Evolutionary conservation across 2,888 invertebrate genomes (phyloP).

Genomic region (Pyrrhosoma nymphula): DNA sequence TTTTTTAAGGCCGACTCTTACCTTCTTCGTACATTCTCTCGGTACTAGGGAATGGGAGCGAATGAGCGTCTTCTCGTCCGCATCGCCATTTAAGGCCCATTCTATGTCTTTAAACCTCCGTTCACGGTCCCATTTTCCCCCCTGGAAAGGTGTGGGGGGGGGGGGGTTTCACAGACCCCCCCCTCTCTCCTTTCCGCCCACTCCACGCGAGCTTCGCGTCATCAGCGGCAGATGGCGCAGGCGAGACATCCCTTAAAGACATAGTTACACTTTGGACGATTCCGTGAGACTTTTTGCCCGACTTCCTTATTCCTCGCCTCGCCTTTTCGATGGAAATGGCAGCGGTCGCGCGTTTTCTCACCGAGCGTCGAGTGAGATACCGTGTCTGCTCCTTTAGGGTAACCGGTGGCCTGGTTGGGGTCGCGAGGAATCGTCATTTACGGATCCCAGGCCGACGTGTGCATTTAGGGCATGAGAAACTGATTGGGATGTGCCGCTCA

Average conservation of each 20-base stretch:
- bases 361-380: background rate
- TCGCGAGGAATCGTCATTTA: background rate
- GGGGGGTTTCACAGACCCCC: no score
- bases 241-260: background rate
- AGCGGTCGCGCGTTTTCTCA: background rate
- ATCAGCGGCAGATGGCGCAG: slow-evolving; percentile 36
- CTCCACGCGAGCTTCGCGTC: slow-evolving; percentile 20
- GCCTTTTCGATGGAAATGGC: slow-evolving; percentile 30
- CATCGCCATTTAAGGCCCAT: slow-evolving; percentile 7
- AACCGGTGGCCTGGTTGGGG: background rate
- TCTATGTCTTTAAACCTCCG: background rate
- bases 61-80: background rate
- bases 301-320: background rate
- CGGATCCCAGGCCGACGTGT: background rate
- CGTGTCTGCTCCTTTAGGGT: background rate
- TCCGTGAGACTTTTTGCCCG: background rate
- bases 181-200: background rate
- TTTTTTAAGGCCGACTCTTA: background rate
- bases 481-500: background rate
- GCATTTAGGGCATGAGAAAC: slow-evolving; percentile 1
- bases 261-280: background rate
- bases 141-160: background rate
- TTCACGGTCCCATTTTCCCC: background rate
- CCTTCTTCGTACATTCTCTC: background rate
- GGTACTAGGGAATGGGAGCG: background rate